Evolutionary conservation across 1,140 invertebrate species (phyloP).

Genomic region (Bombus affinis): DNA sequence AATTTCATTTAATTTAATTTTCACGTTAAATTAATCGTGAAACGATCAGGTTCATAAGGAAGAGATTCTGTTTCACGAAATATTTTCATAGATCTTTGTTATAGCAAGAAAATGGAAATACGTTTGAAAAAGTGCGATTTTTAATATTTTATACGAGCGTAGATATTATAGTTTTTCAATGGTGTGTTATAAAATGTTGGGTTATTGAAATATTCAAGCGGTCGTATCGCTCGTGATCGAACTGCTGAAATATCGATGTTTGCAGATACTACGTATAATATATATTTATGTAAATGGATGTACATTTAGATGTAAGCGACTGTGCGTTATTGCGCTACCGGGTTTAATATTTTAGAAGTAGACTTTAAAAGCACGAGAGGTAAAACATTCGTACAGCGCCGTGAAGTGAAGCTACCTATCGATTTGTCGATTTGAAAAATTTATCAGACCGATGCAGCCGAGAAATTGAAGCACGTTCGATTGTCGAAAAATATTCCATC

Average conservation of each 20-base stretch:
- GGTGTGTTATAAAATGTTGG: background rate
- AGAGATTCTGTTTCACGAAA: too few species aligned
- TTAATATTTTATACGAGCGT: too few species aligned
- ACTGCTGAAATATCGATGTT: background rate
- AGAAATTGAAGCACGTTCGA: too few species aligned
- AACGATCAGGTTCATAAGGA: too few species aligned
- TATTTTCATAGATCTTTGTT: too few species aligned
- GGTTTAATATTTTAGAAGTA: background rate
- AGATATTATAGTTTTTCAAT: too few species aligned
- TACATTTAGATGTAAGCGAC: background rate
- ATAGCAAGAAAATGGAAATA: too few species aligned
- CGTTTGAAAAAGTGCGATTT: too few species aligned
- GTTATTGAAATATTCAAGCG: background rate
- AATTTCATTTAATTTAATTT: background rate
- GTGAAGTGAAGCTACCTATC: background rate
- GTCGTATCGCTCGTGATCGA: background rate
- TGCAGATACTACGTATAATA: background rate
- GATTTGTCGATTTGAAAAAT: background rate
- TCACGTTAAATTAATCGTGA: too few species aligned
- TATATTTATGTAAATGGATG: background rate
- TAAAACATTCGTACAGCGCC: background rate
- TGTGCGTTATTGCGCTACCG: background rate
- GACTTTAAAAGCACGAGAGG: background rate
- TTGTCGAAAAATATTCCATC: background rate
- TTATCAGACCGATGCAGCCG: background rate